These are phyloP conservation scores for Peromyscus attwateri DNA, from an alignment of 2,797 vertebrate species.

Conservation along the genomic window DNA sequence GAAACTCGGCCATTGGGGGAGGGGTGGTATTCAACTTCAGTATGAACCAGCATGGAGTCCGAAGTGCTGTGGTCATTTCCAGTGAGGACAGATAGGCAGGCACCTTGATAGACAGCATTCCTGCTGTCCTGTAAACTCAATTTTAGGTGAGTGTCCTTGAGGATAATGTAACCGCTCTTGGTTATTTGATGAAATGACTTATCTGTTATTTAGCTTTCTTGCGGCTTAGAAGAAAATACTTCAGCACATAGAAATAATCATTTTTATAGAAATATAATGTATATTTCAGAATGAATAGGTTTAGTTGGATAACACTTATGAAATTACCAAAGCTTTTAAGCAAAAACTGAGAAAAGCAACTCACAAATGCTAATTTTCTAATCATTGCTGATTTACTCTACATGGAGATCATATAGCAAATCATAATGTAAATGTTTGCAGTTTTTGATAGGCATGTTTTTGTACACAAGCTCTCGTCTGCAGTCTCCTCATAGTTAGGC, in stretches of 20 bases:
- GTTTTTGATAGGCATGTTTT: neutral
- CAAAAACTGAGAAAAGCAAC: conserved; percentile 55
- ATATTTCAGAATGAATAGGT: neutral
- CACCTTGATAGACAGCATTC: neutral
- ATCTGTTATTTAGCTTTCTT: conserved; percentile 23
- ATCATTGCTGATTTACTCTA: conserved; percentile 26
- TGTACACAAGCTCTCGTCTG: neutral
- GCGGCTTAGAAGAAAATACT: conserved; percentile 31
- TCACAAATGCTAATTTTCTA: conserved; percentile 51
- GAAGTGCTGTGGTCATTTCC: neutral
- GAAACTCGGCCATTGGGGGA: conserved; percentile 15
- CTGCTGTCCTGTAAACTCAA: conserved; percentile 15
- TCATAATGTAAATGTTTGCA: neutral
- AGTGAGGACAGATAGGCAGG: neutral
- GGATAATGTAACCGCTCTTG: neutral
- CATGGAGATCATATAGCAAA: conserved; percentile 29
- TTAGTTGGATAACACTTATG: conserved; percentile 1
- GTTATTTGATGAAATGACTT: conserved; percentile 32
- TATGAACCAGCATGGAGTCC: neutral
- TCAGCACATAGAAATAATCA: conserved; percentile 23
- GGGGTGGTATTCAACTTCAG: neutral
- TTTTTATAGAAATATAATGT: conserved; percentile 1
- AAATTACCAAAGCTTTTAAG: conserved; percentile 54
- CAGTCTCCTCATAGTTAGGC: neutral
- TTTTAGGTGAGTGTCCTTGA: conserved; percentile 6